phyloP scores from a whole-genome alignment of 2,888 invertebrate genomes.

The Nephrocerus scutellatus region DNA sequence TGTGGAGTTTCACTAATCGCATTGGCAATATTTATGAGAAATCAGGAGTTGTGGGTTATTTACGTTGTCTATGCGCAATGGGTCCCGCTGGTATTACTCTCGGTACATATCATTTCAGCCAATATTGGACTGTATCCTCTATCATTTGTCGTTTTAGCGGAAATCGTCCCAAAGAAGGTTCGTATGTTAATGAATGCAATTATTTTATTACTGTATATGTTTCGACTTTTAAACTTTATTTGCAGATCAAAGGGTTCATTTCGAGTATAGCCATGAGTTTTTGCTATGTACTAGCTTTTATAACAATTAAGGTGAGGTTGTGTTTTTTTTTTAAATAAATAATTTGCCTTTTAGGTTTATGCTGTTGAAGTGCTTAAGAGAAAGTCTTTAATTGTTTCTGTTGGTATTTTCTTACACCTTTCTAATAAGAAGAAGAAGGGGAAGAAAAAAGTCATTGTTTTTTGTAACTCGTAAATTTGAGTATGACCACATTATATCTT shows the following conservation, averaged over 20 bases:
- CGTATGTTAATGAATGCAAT: background rate
- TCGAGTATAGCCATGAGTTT: conserved; percentile 11
- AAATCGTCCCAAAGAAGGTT: conserved; percentile 37
- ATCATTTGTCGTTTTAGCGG: conserved; percentile 33
- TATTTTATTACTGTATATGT: background rate
- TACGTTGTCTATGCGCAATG: conserved; percentile 21
- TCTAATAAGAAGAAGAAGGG: no score
- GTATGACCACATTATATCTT: no score
- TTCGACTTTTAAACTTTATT: background rate
- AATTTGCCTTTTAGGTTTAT: no score
- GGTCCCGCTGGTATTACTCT: conserved; percentile 30
- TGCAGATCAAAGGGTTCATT: conserved; percentile 13
- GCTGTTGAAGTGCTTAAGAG: no score
- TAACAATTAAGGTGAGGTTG: conserved; percentile 20
- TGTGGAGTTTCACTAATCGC: conserved; percentile 27
- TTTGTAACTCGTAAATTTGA: no score
- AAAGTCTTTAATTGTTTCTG: no score
- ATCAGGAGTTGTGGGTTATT: conserved; percentile 12
- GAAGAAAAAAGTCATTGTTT: no score
- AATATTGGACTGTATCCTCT: conserved; percentile 37
- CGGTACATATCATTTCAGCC: conserved; percentile 29
- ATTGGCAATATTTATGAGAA: conserved; percentile 25
- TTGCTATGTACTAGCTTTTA: conserved; percentile 17
- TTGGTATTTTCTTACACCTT: no score
- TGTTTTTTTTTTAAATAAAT: no score